A percentile compares a stretch with the other conserved stretches of the same genome.
Conservation (phyloP, 2,888 invertebrate genomes). For the Leucophora obtusa region DNA sequence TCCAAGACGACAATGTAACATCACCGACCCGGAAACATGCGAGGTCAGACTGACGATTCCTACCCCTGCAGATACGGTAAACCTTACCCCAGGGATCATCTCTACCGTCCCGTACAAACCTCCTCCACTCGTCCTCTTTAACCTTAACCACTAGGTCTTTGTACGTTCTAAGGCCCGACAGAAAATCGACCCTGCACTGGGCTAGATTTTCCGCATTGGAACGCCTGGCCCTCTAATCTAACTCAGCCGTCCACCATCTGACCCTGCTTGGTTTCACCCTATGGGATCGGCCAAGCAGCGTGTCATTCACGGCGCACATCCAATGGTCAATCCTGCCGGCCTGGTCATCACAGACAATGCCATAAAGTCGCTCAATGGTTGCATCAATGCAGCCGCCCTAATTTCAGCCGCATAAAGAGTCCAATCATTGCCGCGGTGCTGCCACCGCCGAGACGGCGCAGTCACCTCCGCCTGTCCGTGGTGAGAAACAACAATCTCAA, state of each 20-base stretch:
- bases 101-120: neutral
- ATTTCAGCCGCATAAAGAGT: no score
- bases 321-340: no score
- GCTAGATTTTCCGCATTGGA: neutral
- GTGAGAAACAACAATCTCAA: no score
- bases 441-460: no score
- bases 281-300: neutral
- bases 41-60: neutral
- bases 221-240: slow-evolving; percentile 3
- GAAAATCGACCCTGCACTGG: neutral
- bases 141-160: neutral
- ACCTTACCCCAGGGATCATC: neutral
- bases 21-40: neutral
- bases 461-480: no score
- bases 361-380: no score
- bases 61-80: slow-evolving; percentile 15
- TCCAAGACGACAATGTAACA: neutral
- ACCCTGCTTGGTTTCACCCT: neutral
- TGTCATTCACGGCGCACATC: neutral
- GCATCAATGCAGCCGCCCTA: no score
- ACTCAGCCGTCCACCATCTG: neutral
- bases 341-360: no score
- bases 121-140: neutral
- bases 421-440: no score
- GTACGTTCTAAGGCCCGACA: neutral